phyloP scores from a whole-genome alignment of 2,888 invertebrate species.

The Amphipyra tragopoginis region DNA sequence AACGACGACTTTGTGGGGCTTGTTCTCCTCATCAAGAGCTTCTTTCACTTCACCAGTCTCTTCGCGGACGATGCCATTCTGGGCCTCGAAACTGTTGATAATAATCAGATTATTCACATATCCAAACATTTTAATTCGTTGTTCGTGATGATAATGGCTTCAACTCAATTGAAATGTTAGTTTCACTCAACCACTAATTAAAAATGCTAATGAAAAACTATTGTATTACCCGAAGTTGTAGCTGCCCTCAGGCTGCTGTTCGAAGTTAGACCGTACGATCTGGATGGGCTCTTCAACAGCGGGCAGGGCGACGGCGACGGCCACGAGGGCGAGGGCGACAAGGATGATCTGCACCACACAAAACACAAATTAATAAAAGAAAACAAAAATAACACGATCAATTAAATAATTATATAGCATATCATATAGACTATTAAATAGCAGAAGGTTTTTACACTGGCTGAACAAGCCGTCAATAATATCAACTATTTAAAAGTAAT shows the following conservation, averaged over 20 bases:
- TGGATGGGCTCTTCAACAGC: neutral
- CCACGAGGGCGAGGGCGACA: slow-evolving; percentile 53
- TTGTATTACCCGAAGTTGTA: slow-evolving; percentile 28
- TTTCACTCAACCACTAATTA: no score
- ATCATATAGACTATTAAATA: neutral
- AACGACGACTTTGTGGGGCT: slow-evolving; percentile 87
- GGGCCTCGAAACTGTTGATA: slow-evolving; percentile 78
- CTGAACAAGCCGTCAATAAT: neutral
- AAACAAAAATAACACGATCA: neutral
- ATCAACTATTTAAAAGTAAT: neutral
- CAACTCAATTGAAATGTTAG: no score
- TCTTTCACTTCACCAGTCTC: slow-evolving; percentile 84
- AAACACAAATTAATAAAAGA: neutral
- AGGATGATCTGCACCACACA: slow-evolving; percentile 37
- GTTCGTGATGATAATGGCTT: neutral
- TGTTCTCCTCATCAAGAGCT: slow-evolving; percentile 88
- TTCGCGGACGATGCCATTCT: slow-evolving; percentile 87
- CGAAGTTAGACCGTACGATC: neutral
- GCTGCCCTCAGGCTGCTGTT: slow-evolving; percentile 8
- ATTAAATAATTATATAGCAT: neutral
- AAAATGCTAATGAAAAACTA: no score
- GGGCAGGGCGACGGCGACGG: slow-evolving; percentile 36
- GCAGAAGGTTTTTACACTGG: neutral
- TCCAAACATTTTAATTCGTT: neutral
- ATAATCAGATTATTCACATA: neutral